These are phyloP conservation scores for Phyllotreta cruciferae DNA, from an alignment of 2,888 invertebrate species.

Conservation along the genomic window DNA sequence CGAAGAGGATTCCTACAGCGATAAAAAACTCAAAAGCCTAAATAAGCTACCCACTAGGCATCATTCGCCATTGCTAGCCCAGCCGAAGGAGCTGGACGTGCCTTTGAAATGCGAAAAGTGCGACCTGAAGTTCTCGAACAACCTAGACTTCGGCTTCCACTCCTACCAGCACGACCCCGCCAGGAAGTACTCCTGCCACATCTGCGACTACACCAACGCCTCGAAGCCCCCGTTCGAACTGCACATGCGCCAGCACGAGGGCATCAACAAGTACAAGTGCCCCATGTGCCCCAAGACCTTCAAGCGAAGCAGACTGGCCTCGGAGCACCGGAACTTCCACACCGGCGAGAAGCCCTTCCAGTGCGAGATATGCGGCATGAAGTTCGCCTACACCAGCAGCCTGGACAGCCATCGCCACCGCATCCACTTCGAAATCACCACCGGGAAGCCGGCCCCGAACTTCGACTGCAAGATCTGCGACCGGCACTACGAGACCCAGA, in stretches of 20 bases:
- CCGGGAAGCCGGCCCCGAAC: slow-evolving; percentile 53
- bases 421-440: slow-evolving; percentile 61
- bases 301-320: slow-evolving; percentile 51
- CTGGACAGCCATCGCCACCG: slow-evolving; percentile 61
- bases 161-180: not conserved
- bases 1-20: slow-evolving; percentile 13
- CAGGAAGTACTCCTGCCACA: not conserved
- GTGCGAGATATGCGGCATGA: slow-evolving; percentile 64
- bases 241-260: slow-evolving; percentile 15
- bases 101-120: slow-evolving; percentile 51
- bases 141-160: not conserved
- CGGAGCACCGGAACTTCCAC: slow-evolving; percentile 54
- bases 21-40: slow-evolving; percentile 15
- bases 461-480: slow-evolving; percentile 62
- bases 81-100: slow-evolving; percentile 47
- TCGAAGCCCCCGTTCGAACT: not conserved
- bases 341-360: slow-evolving; percentile 61
- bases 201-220: not conserved
- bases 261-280: slow-evolving; percentile 58
- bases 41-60: slow-evolving; percentile 1
- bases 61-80: slow-evolving; percentile 33
- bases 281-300: slow-evolving; percentile 54
- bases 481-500: slow-evolving; percentile 55
- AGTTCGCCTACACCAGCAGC: slow-evolving; percentile 62
- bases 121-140: not conserved